A percentile compares a stretch with the other conserved stretches of the same genome.
Evolutionary conservation across 2,113 vertebrate species (phyloP).

Genomic region (Pristiophorus japonicus): DNA sequence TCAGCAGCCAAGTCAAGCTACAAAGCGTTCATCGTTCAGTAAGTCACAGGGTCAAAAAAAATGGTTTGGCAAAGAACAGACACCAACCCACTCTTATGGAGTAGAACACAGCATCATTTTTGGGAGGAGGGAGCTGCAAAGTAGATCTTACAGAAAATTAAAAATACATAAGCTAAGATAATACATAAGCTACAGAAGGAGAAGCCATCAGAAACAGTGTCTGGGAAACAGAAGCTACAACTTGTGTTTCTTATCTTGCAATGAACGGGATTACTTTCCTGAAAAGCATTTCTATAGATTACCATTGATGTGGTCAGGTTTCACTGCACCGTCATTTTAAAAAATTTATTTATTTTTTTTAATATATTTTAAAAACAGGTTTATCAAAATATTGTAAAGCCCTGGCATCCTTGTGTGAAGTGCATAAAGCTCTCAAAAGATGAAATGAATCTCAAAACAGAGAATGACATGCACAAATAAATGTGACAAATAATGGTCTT

Average conservation of each 20-base stretch:
- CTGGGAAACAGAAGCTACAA: background rate
- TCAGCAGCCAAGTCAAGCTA: too few species aligned
- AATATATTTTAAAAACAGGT: too few species aligned
- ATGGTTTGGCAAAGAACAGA: background rate
- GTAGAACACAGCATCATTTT: background rate
- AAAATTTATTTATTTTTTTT: too few species aligned
- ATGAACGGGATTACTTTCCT: background rate
- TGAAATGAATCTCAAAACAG: background rate
- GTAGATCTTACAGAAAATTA: background rate
- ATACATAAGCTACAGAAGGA: background rate
- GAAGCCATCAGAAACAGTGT: background rate
- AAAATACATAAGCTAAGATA: background rate
- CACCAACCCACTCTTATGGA: background rate
- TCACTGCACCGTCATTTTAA: too few species aligned
- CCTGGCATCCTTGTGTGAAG: background rate
- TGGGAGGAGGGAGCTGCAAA: background rate
- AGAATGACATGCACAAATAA: constrained; percentile 18
- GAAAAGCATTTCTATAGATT: background rate
- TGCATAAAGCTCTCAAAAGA: background rate
- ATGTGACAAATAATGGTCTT: background rate
- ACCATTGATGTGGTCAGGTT: background rate
- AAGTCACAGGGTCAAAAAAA: background rate
- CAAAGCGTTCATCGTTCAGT: background rate
- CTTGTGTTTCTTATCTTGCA: background rate
- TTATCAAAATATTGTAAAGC: background rate